Conservation (phyloP, 92 coral and sea anemone species). For the Nematostella vectensis region DNA sequence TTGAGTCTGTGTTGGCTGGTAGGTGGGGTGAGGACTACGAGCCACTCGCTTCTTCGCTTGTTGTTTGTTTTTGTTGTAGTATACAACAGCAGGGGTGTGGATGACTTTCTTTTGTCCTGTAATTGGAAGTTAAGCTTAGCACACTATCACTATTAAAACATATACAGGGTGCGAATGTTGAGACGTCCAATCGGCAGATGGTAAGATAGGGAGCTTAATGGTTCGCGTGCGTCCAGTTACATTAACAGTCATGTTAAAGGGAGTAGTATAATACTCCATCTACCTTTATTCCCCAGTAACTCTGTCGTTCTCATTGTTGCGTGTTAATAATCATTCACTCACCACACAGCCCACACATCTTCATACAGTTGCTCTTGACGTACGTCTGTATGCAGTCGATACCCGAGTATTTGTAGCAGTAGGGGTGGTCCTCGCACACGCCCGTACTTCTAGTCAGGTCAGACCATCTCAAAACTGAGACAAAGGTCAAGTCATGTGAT, state of each 20-base stretch:
- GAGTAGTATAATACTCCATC: no score
- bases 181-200: background rate
- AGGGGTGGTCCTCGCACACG: slow-evolving; percentile 40
- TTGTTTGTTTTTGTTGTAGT: slow-evolving; percentile 32
- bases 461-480: no score
- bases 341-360: slow-evolving; percentile 49
- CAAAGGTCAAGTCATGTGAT: no score
- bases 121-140: background rate
- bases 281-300: no score
- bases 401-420: slow-evolving; percentile 41
- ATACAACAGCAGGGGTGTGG: slow-evolving; percentile 53
- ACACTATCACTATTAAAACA: background rate
- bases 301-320: no score
- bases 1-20: slow-evolving; percentile 12
- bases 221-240: no score
- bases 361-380: slow-evolving; percentile 39
- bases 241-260: no score
- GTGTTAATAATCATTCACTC: no score
- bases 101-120: no score
- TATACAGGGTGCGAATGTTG: background rate
- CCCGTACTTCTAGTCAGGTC: slow-evolving; percentile 3
- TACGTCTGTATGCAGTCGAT: slow-evolving; percentile 36
- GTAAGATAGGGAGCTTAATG: no score
- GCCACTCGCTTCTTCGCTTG: slow-evolving; percentile 17
- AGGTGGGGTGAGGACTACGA: slow-evolving; percentile 12